Evolutionary conservation across 2,888 invertebrate genomes (phyloP).

Genomic region (Dryocosmus kuriphilus): DNA sequence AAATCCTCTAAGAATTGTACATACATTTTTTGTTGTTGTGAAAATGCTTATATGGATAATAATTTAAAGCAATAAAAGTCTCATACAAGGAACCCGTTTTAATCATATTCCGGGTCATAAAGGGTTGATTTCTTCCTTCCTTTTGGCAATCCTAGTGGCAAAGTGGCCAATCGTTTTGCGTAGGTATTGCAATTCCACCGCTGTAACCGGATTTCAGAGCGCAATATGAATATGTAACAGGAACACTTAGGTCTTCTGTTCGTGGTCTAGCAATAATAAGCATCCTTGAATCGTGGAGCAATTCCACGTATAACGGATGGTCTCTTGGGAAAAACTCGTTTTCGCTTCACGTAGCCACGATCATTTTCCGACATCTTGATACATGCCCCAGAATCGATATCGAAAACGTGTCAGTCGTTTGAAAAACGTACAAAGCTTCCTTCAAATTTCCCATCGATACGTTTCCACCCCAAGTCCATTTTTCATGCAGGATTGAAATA

Average conservation of each 20-base stretch:
- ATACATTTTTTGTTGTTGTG: too few relatives aligned
- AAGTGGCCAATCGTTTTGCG: slow-evolving; percentile 13
- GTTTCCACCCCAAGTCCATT: neutral
- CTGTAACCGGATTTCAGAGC: neutral
- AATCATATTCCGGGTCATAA: slow-evolving; percentile 7
- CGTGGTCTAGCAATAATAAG: slow-evolving; percentile 16
- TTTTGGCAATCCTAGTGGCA: slow-evolving; percentile 14
- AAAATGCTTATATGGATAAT: neutral
- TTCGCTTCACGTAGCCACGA: slow-evolving; percentile 13
- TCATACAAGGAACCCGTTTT: neutral
- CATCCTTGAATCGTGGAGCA: neutral
- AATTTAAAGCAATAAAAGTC: too few relatives aligned
- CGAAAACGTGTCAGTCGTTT: slow-evolving; percentile 1
- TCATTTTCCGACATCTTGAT: slow-evolving; percentile 13
- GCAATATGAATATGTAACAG: slow-evolving; percentile 32
- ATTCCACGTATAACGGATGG: slow-evolving; percentile 12
- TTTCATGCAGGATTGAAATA: neutral
- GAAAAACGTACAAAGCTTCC: slow-evolving; percentile 2
- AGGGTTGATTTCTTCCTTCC: slow-evolving; percentile 7
- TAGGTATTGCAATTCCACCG: slow-evolving; percentile 13
- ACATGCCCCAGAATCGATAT: neutral
- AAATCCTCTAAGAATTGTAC: too few relatives aligned
- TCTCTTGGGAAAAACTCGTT: slow-evolving; percentile 15
- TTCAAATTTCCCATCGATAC: neutral
- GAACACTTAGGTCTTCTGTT: slow-evolving; percentile 15